A percentile compares a stretch with the other conserved stretches of the same genome.
These are phyloP conservation scores for Scaptomyza montana DNA, from an alignment of 1,140 invertebrate genomes.

Conservation along the genomic window DNA sequence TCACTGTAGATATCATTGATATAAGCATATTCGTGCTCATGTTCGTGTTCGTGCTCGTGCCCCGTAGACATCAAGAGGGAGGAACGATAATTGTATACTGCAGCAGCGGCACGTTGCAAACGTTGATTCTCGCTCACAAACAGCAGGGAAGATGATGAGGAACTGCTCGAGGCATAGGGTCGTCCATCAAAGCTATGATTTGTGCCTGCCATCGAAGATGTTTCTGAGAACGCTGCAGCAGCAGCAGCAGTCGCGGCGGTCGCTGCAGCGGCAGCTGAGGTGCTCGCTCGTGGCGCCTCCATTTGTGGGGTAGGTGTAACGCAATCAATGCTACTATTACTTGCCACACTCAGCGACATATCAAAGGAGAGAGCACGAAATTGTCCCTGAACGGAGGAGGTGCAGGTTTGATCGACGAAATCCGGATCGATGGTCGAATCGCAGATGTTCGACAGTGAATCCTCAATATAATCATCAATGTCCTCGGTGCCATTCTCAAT, in stretches of 20 bases:
- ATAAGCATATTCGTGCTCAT: constrained; percentile 69
- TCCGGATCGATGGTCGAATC: constrained; percentile 65
- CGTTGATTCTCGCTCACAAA: constrained; percentile 68
- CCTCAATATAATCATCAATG: constrained; percentile 79
- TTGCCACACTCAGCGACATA: constrained; percentile 35
- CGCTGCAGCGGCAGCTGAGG: constrained; percentile 31
- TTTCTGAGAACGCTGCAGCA: neutral
- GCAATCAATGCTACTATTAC: constrained; percentile 4
- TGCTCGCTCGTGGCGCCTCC: constrained; percentile 26
- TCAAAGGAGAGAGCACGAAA: constrained; percentile 51
- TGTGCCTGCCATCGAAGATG: constrained; percentile 1
- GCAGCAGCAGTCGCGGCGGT: constrained; percentile 5
- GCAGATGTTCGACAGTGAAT: constrained; percentile 71
- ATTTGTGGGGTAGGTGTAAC: constrained; percentile 56
- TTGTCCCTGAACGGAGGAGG: constrained; percentile 41
- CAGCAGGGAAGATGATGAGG: constrained; percentile 43
- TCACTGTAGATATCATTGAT: constrained; percentile 77
- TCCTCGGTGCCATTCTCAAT: constrained; percentile 80
- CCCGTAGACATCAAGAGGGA: constrained; percentile 61
- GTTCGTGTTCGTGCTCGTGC: constrained; percentile 56
- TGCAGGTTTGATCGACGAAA: constrained; percentile 1
- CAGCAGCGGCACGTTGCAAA: constrained; percentile 69
- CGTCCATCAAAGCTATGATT: neutral
- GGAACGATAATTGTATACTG: constrained; percentile 75
- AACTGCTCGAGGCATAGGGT: constrained; percentile 31